Evolutionary conservation across 2,113 vertebrate species (phyloP), one percentile per base, ranked within the genome.

Genomic region (Melanotaenia duboulayi): DNA sequence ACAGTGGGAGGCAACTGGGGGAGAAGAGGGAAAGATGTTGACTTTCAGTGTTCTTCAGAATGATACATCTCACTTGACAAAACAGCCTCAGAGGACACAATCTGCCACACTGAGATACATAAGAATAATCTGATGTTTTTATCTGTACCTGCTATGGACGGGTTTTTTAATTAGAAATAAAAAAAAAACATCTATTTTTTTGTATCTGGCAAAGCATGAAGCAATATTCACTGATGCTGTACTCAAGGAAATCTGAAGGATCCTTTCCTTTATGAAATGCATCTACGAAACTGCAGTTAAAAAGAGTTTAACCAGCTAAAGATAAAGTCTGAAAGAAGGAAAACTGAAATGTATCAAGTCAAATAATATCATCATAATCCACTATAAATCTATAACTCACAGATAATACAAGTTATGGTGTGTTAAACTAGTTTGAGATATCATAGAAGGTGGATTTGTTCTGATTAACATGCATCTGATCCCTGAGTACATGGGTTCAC

Each of bases 1-100:
- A 76, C 87, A 82, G 88, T 88, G 84, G 86, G 88, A 88, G 83
- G 63, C 78, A 80, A 17, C 69, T 68, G 77, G 66, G 85, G 85
- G 60, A 73, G 78, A 74, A n/a, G 80, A 78, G 81, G 83, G 74
- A 87, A 82, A 87, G 81, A 87, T 90, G 90, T 92, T 92, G 90
- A 92, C 89, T 90, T 89, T 90, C 82, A 78, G 80, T 81, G 90
- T 85, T 88, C 82, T 89, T 83, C 81, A 83, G 39, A 85, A 84
- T 76, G 82, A 90, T 81, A 84, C 87, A 82, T 88, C 77, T 83
- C 83, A 82, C 86, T 88, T 89, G 76, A 78, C 72, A 80, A 90
- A 88, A 87, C 85, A 89, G 56, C 58, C 54, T 63, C 65, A 65
- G 81, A 80, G 65, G 56, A 79, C 75, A 57, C 28, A 19, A 46